Percentiles rank a stretch among this genome's conserved stretches.
phyloP scores from a whole-genome alignment of 2,888 invertebrate species.

The Cheilosia scutellata region DNA sequence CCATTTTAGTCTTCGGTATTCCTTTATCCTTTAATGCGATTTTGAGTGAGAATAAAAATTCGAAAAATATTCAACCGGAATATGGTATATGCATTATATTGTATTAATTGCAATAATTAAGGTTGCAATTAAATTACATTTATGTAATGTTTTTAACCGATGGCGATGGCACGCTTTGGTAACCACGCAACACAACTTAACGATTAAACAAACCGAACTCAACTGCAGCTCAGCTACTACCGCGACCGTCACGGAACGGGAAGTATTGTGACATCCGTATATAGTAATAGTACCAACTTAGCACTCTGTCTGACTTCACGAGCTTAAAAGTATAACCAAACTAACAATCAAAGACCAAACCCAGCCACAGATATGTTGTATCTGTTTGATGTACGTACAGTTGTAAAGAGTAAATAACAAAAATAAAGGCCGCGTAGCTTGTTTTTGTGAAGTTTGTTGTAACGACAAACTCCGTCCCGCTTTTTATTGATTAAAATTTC shows the following conservation, averaged over 20 bases:
- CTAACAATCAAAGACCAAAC: background rate
- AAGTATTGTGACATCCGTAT: constrained; percentile 18
- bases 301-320: no score
- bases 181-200: constrained; percentile 80
- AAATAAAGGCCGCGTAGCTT: constrained; percentile 20
- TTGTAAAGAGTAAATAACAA: constrained; percentile 2
- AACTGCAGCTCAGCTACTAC: constrained; percentile 77
- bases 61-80: background rate
- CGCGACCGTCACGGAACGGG: background rate
- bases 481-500: constrained; percentile 66
- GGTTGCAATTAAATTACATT: constrained; percentile 47
- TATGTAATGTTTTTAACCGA: constrained; percentile 67
- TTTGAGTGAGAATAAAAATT: background rate
- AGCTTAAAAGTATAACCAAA: no score
- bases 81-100: constrained; percentile 34
- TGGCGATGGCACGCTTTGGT: constrained; percentile 56
- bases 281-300: background rate
- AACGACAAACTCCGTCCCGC: constrained; percentile 33
- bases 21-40: constrained; percentile 6
- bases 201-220: constrained; percentile 80
- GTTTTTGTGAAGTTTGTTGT: constrained; percentile 32
- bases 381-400: background rate
- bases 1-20: constrained; percentile 20
- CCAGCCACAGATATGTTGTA: background rate
- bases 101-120: background rate